Evolutionary conservation across 2,113 vertebrate genomes (phyloP).

Genomic region (Chlorodrepanis virens): DNA sequence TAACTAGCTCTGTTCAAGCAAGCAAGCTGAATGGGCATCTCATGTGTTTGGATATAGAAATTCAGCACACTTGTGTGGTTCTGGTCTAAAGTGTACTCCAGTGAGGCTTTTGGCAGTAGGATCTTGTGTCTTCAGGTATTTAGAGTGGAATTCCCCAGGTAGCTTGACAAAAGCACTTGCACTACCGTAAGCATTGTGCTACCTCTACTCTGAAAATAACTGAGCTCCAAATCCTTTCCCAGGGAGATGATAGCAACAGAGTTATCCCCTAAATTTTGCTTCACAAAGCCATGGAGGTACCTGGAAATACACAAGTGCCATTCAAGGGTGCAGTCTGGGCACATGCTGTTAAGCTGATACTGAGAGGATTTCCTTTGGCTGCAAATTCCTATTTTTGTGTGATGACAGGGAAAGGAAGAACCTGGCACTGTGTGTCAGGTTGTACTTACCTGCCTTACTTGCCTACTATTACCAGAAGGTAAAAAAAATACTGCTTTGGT

Average conservation of each 20-base stretch:
- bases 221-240: neutral
- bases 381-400: neutral
- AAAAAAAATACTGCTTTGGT: neutral
- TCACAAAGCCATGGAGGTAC: neutral
- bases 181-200: neutral
- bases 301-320: neutral
- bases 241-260: neutral
- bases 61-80: neutral
- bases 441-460: neutral
- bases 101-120: neutral
- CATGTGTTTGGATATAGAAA: neutral
- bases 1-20: neutral
- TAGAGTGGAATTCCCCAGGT: accelerated
- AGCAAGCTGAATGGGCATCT: neutral
- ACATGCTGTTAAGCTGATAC: neutral
- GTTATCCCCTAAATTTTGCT: neutral
- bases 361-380: neutral
- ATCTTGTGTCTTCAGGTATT: neutral
- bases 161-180: neutral
- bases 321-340: neutral
- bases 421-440: neutral
- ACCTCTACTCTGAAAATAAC: neutral
- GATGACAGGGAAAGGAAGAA: neutral
- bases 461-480: neutral
- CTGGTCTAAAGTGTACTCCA: neutral